Conservation (phyloP, 53 echinoderm and acorn worm genomes). For the Glandiceps talaboti region DNA sequence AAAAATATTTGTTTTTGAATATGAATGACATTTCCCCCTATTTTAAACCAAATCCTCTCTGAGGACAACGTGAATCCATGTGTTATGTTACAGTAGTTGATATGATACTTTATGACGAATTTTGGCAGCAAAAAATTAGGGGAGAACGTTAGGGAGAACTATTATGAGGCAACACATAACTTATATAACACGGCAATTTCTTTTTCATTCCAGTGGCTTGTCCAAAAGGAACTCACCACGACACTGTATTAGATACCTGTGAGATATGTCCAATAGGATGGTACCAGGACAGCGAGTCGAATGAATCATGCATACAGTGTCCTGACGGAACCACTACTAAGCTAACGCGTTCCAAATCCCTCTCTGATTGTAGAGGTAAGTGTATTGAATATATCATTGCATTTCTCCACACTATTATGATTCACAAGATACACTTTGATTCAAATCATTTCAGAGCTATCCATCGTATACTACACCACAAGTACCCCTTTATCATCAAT, state of each 20-base stretch:
- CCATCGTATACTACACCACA: too few species aligned
- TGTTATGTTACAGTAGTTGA: too few species aligned
- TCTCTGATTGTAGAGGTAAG: conserved; percentile 27
- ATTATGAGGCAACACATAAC: too few species aligned
- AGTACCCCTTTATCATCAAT: too few species aligned
- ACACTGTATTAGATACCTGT: conserved; percentile 11
- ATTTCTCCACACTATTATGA: neutral
- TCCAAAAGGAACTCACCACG: conserved; percentile 5
- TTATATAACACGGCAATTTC: neutral
- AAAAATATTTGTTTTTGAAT: too few species aligned
- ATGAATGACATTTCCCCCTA: too few species aligned
- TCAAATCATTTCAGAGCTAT: neutral
- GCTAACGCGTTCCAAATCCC: conserved; percentile 2
- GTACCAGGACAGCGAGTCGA: conserved; percentile 26
- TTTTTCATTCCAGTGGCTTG: neutral
- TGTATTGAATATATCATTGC: too few species aligned
- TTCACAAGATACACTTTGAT: neutral
- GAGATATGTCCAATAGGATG: conserved; percentile 18
- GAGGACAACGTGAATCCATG: too few species aligned
- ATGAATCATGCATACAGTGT: conserved; percentile 17
- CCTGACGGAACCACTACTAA: conserved; percentile 17
- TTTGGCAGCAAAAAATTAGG: too few species aligned
- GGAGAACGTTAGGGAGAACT: too few species aligned
- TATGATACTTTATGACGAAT: too few species aligned
- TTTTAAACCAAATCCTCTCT: too few species aligned